Conservation (phyloP, 2,888 invertebrate genomes). For the Platycheirus albimanus region DNA sequence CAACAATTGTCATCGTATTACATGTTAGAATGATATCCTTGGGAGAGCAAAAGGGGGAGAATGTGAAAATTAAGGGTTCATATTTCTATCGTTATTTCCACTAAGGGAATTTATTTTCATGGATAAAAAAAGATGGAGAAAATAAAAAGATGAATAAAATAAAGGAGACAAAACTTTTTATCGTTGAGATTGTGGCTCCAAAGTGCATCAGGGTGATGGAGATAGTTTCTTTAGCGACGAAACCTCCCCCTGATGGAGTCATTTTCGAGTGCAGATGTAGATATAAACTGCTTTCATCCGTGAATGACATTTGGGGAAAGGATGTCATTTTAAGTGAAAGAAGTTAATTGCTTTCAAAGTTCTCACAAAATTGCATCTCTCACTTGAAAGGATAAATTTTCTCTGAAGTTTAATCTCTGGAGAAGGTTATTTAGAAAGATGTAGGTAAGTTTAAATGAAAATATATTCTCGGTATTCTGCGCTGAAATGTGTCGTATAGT, state of each 20-base stretch:
- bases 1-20: constrained; percentile 61
- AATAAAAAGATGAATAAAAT: constrained; percentile 9
- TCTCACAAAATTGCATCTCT: constrained; percentile 35
- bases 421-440: background rate
- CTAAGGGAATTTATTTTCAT: constrained; percentile 33
- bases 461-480: background rate
- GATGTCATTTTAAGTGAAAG: constrained; percentile 60
- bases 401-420: constrained; percentile 8
- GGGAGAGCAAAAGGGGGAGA: background rate
- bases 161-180: constrained; percentile 11
- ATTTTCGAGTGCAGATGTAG: constrained; percentile 25
- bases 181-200: constrained; percentile 10
- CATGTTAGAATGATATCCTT: constrained; percentile 32
- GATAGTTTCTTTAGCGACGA: background rate
- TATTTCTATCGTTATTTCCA: constrained; percentile 57
- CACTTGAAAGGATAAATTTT: constrained; percentile 17
- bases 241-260: constrained; percentile 26
- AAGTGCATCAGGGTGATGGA: constrained; percentile 10
- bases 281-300: constrained; percentile 18
- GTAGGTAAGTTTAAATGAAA: no score
- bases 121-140: constrained; percentile 1
- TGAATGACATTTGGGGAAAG: constrained; percentile 53
- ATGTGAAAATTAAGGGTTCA: constrained; percentile 58
- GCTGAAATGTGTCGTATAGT: background rate
- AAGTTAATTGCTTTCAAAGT: constrained; percentile 62